Conservation (phyloP, 2,888 invertebrate genomes). For the Heliothis peltigera region DNA sequence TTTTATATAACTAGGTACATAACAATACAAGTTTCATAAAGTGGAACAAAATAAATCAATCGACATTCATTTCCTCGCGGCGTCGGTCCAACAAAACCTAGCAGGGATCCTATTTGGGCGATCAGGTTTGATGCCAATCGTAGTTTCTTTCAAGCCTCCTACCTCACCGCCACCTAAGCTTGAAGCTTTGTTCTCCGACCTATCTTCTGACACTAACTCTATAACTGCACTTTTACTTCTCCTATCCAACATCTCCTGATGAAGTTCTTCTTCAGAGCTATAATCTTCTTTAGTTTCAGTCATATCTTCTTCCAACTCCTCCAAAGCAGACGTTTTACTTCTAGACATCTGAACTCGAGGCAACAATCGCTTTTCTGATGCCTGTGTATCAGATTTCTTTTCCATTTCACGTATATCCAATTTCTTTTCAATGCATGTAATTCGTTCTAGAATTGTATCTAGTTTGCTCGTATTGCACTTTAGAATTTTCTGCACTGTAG, state of each 20-base stretch:
- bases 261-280: constrained; percentile 75
- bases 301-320: constrained; percentile 76
- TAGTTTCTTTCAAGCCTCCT: constrained; percentile 38
- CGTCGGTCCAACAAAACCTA: constrained; percentile 85
- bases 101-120: constrained; percentile 76
- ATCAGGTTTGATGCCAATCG: constrained; percentile 68
- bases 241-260: constrained; percentile 62
- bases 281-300: constrained; percentile 66
- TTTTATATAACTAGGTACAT: constrained; percentile 46
- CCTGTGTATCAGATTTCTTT: constrained; percentile 10
- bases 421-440: constrained; percentile 76
- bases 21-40: constrained; percentile 38
- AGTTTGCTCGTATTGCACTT: constrained; percentile 73
- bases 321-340: constrained; percentile 73
- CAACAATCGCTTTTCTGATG: constrained; percentile 7
- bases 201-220: constrained; percentile 49
- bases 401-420: constrained; percentile 56
- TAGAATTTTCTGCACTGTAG: constrained; percentile 68
- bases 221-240: constrained; percentile 59
- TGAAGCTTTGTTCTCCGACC: constrained; percentile 49
- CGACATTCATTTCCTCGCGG: constrained; percentile 61
- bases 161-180: constrained; percentile 70
- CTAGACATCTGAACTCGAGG: constrained; percentile 31
- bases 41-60: constrained; percentile 16
- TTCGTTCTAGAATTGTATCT: constrained; percentile 74